Evolutionary conservation across 2,888 invertebrate genomes (phyloP), one percentile per base, ranked within the genome.

Genomic region (Lamproptera curius): DNA sequence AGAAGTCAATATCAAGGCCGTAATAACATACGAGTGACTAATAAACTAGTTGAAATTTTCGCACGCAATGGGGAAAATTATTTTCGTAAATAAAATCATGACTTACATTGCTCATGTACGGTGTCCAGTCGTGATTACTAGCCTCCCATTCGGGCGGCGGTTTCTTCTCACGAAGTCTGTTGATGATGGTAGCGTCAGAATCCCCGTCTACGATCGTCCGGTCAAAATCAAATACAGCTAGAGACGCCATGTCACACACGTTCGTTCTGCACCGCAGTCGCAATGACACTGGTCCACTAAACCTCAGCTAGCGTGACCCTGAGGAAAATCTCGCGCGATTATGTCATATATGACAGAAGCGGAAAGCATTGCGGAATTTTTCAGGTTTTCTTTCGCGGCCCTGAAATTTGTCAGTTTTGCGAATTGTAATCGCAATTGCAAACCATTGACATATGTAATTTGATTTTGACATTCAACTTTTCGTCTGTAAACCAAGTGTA

Each of bases 141-240:
- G 68, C 57, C 36, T 87, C 84, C 79, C 80, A 85, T 48, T 84
- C 84, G 0, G 86, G 85, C 4, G 86, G 86, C 1, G 84, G 77
- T 40, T 73, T 61, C 36, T 75, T 81, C 50, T 84, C 83, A 6
- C 78, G 65, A 50, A 87, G 55, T 58, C 70, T 80, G 46, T 75
- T 73, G 48, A 86, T 84, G 42, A 86, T 76, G 0, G 84, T 83
- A 0, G 83, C 83, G 48, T 86, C 87, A 0, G 86, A 86, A 59
- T 87, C 87, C 28, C 73, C 81, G 33, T 78, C 72, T 0, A 86
- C 85, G 13, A 87, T 73, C 8, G 87, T 87, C 15, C 82, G 79
- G 51, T 87, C 87, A 51, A 87, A 87, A 67, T 87, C 87, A 55
- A 87, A 87, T 34, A 87, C 71, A 0, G 86, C 86, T 46, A 87